A percentile compares a stretch with the other conserved stretches of the same genome.
Evolutionary conservation across 2,113 vertebrate genomes (phyloP).

Genomic region (Amazona vittata): DNA sequence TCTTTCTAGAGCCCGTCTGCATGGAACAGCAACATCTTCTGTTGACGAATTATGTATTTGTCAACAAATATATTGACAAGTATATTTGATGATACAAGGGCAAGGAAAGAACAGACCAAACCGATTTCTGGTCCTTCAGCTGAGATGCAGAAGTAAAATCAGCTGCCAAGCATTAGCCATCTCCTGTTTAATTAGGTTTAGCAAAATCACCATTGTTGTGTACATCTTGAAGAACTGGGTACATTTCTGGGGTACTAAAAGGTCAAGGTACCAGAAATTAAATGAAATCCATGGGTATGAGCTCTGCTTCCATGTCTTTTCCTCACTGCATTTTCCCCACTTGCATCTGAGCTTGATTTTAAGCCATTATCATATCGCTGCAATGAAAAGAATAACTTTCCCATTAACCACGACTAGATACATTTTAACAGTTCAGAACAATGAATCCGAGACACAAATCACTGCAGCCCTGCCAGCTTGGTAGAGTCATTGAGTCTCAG

Average conservation of each 20-base stretch:
- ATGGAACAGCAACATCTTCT: neutral
- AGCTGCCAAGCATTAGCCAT: neutral
- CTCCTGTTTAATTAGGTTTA: neutral
- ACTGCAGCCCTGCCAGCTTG: neutral
- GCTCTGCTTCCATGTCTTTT: neutral
- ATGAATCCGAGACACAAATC: neutral
- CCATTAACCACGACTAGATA: neutral
- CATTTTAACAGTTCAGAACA: neutral
- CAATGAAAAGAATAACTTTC: neutral
- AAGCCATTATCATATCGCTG: neutral
- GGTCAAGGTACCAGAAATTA: neutral
- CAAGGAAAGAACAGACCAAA: neutral
- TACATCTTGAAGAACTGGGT: neutral
- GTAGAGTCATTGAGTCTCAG: slow-evolving; percentile 9
- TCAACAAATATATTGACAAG: neutral
- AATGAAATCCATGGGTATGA: neutral
- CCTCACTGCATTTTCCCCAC: neutral
- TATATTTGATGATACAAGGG: neutral
- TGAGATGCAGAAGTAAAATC: neutral
- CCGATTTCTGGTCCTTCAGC: neutral
- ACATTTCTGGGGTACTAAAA: neutral
- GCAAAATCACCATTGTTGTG: neutral
- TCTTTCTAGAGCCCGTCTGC: neutral
- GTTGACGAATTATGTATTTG: neutral
- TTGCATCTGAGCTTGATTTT: neutral